Percentiles rank a stretch among this genome's conserved stretches.
Conservation (phyloP, 2,797 vertebrate genomes). For the Mus caroli region DNA sequence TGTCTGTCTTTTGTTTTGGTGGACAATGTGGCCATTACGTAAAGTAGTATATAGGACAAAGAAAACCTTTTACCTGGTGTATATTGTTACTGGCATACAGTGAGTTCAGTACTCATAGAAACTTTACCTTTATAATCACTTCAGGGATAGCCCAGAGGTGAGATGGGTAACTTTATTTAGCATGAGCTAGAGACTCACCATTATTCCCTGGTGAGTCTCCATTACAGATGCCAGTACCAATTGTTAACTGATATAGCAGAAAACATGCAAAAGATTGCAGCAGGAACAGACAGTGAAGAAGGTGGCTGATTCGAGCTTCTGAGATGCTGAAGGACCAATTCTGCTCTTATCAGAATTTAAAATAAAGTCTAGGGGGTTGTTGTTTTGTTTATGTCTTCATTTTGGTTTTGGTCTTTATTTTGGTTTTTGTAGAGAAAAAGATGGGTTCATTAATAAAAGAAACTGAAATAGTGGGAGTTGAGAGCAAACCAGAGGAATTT, state of each 20-base stretch:
- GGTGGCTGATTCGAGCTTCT: neutral
- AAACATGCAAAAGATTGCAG: neutral
- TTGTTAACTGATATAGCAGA: neutral
- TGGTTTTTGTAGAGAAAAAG: neutral
- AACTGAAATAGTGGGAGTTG: neutral
- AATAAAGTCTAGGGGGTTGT: neutral
- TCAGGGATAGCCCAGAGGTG: neutral
- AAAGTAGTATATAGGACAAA: neutral
- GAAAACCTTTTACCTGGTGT: neutral
- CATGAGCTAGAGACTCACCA: neutral
- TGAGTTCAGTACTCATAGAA: neutral
- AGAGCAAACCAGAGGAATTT: neutral
- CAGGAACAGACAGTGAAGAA: neutral
- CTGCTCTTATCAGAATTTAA: slow-evolving; percentile 11
- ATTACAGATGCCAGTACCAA: neutral
- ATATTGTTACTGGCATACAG: neutral
- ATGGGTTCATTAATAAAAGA: slow-evolving; percentile 16
- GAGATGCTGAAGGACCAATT: neutral
- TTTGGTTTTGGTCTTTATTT: neutral
- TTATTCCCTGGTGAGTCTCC: neutral
- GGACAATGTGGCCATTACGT: neutral
- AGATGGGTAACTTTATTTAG: neutral
- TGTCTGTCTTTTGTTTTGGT: neutral
- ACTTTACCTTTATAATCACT: neutral
- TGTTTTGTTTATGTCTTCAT: neutral